phyloP scores from a whole-genome alignment of 1,140 invertebrate species.

The Bombus superbus region DNA sequence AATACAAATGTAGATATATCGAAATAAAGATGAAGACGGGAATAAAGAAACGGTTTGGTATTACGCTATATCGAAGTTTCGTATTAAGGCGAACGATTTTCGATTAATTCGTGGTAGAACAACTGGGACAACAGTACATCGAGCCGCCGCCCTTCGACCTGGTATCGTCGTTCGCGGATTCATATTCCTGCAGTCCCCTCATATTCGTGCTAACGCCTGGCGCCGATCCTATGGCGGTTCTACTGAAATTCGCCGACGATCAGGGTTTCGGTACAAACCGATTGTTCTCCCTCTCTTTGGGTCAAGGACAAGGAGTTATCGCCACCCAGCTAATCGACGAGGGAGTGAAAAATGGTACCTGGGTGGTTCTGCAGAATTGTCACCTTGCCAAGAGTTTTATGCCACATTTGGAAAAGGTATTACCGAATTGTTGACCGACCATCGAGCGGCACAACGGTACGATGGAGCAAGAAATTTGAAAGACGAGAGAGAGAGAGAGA shows the following conservation, averaged over 20 bases:
- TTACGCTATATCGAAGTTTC: not conserved
- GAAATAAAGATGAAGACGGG: not conserved
- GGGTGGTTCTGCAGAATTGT: conserved; percentile 98
- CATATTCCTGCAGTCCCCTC: conserved; percentile 91
- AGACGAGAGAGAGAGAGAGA: not conserved
- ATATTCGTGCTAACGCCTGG: conserved; percentile 96
- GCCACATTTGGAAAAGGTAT: conserved; percentile 89
- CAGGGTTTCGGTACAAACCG: conserved; percentile 92
- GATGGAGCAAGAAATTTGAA: not conserved
- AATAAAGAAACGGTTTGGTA: not conserved
- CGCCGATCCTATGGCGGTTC: conserved; percentile 93
- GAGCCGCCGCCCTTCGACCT: conserved; percentile 96
- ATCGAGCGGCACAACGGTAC: not conserved
- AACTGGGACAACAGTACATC: conserved; percentile 89
- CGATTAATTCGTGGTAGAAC: conserved; percentile 65
- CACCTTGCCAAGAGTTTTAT: conserved; percentile 97
- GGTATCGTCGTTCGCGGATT: conserved; percentile 91
- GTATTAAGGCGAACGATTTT: not conserved
- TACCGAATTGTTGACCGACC: not conserved
- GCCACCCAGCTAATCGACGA: conserved; percentile 94
- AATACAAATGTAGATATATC: not conserved
- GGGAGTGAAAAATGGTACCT: conserved; percentile 91
- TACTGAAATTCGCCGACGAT: conserved; percentile 95
- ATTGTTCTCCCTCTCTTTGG: conserved; percentile 93
- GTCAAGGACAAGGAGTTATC: conserved; percentile 96